phyloP scores from a whole-genome alignment of 2,888 invertebrate genomes.

The Drosophila prolongata region DNA sequence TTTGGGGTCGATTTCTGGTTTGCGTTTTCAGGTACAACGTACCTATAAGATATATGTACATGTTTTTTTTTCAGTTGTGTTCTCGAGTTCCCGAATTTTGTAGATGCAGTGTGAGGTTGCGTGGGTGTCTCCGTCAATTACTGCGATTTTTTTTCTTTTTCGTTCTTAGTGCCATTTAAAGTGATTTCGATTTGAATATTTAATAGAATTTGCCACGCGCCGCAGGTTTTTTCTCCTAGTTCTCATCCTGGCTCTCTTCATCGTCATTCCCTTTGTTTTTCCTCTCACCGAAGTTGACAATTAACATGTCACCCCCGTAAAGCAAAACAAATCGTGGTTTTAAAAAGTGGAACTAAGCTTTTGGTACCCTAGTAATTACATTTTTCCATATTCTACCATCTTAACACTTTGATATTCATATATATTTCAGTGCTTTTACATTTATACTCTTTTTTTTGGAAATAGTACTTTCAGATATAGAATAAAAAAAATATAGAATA shows the following conservation, averaged over 20 bases:
- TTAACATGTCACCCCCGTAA: conserved; percentile 15
- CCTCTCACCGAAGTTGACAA: conserved; percentile 11
- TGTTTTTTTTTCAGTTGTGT: not conserved
- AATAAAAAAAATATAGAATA: too few relatives aligned
- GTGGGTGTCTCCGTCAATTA: conserved; percentile 34
- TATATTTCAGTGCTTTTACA: too few relatives aligned
- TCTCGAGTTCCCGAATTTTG: not conserved
- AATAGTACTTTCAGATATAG: too few relatives aligned
- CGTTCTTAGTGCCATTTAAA: conserved; percentile 41
- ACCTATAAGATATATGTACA: not conserved
- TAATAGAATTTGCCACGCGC: conserved; percentile 65
- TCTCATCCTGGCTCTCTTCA: conserved; percentile 7
- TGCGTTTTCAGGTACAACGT: conserved; percentile 25
- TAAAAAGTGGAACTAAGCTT: not conserved
- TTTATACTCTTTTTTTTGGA: too few relatives aligned
- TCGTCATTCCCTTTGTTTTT: conserved; percentile 3
- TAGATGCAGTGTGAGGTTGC: conserved; percentile 23
- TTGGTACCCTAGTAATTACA: not conserved
- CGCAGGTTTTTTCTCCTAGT: conserved; percentile 6
- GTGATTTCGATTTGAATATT: conserved; percentile 66
- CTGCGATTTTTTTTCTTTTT: conserved; percentile 25
- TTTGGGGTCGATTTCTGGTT: conserved; percentile 50
- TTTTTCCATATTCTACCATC: too few relatives aligned
- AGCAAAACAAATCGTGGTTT: not conserved
- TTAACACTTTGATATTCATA: too few relatives aligned